Percentiles rank a stretch among this genome's conserved stretches.
These are phyloP conservation scores for Psilopsiagon aurifrons DNA, from an alignment of 2,113 vertebrate species.

Conservation along the genomic window DNA sequence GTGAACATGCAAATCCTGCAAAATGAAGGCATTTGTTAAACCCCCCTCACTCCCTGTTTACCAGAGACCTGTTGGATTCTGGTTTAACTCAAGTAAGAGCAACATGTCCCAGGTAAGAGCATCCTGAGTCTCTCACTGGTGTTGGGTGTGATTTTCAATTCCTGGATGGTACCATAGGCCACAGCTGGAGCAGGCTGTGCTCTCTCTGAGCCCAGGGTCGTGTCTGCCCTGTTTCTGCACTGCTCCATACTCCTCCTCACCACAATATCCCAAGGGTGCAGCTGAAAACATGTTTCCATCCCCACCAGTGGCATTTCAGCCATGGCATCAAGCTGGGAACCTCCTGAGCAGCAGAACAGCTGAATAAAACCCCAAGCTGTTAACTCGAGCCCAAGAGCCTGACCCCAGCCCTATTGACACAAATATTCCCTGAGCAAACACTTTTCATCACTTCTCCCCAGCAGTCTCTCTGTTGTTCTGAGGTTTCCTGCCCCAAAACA, in stretches of 20 bases:
- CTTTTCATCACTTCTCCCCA: not conserved
- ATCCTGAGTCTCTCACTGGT: not conserved
- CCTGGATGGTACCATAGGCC: not conserved
- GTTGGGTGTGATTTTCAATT: not conserved
- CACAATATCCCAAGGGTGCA: not conserved
- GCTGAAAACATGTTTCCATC: not conserved
- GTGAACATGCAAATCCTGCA: not conserved
- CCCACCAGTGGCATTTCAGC: not conserved
- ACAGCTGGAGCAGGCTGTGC: not conserved
- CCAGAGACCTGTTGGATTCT: not conserved
- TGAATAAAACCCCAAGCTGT: not conserved
- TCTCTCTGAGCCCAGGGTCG: not conserved
- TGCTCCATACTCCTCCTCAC: not conserved
- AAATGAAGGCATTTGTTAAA: not conserved
- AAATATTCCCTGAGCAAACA: not conserved
- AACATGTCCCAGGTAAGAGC: not conserved
- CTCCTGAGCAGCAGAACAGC: not conserved
- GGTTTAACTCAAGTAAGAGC: not conserved
- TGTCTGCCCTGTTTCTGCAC: not conserved
- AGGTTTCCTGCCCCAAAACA: not conserved
- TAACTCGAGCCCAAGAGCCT: fast-evolving
- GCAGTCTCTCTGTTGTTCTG: not conserved
- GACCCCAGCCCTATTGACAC: not conserved
- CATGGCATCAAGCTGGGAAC: not conserved
- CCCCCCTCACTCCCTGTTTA: not conserved